Percentiles rank a stretch among this genome's conserved stretches.
These are phyloP conservation scores for Falco berigora DNA, from an alignment of 2,797 vertebrate species.

Conservation along the genomic window DNA sequence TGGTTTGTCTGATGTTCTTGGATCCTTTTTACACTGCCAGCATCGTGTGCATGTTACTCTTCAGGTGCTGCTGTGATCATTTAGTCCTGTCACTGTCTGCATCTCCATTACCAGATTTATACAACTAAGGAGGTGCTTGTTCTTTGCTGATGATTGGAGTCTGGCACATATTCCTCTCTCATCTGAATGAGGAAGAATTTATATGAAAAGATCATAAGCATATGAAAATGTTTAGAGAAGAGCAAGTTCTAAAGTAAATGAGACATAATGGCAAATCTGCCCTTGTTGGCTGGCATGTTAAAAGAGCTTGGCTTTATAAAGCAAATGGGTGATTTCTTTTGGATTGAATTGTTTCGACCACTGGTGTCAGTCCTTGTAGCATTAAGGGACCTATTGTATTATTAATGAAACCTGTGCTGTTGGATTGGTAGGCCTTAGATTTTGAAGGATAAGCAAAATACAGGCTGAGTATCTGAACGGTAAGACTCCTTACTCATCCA, in stretches of 20 bases:
- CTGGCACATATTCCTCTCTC: constrained; percentile 2
- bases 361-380: neutral
- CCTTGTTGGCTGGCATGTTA: neutral
- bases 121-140: neutral
- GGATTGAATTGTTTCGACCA: neutral
- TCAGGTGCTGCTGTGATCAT: neutral
- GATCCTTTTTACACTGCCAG: neutral
- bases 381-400: neutral
- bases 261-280: constrained; percentile 29
- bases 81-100: neutral
- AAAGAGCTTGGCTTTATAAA: neutral
- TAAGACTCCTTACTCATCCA: neutral
- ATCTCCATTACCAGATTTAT: neutral
- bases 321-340: neutral
- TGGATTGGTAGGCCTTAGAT: neutral
- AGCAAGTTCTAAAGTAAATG: constrained; percentile 40
- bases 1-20: neutral
- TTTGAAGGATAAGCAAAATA: neutral
- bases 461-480: neutral
- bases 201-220: neutral
- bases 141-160: neutral
- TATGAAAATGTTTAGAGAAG: constrained; percentile 45
- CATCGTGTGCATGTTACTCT: neutral
- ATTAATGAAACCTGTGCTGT: neutral
- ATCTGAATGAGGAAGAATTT: constrained; percentile 11